These are phyloP conservation scores for Montipora sp. DNA, from an alignment of 64 coral and sea anemone species.

Conservation along the genomic window DNA sequence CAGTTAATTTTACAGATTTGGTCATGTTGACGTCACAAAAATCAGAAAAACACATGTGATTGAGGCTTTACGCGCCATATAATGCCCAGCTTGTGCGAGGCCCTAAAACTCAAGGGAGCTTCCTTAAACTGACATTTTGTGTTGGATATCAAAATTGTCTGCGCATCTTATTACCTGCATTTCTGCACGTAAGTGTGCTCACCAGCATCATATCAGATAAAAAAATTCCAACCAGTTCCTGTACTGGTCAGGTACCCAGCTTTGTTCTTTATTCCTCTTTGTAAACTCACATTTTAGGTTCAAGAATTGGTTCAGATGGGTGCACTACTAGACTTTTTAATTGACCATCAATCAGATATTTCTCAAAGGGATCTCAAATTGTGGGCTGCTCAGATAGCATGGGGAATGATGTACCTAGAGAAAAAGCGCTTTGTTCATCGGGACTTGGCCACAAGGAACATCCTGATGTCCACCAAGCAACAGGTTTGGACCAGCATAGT, in stretches of 20 bases:
- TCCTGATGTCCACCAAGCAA: slow-evolving; percentile 88
- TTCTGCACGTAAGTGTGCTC: too few species aligned
- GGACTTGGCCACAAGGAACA: slow-evolving; percentile 98
- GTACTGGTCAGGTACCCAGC: neutral
- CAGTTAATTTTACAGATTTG: too few species aligned
- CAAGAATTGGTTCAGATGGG: slow-evolving; percentile 97
- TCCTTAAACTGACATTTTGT: too few species aligned
- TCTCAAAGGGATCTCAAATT: slow-evolving; percentile 84
- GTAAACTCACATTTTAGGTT: slow-evolving; percentile 49
- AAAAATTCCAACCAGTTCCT: too few species aligned
- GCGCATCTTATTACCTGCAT: too few species aligned
- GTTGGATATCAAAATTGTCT: too few species aligned
- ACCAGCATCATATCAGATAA: too few species aligned
- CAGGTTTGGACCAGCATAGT: slow-evolving; percentile 54
- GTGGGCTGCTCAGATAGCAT: slow-evolving; percentile 99
- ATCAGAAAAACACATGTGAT: too few species aligned
- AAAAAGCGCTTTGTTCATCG: slow-evolving; percentile 97
- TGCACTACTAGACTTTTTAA: slow-evolving; percentile 92
- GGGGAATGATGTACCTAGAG: slow-evolving; percentile 99
- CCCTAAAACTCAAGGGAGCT: too few species aligned
- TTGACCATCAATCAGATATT: slow-evolving; percentile 85
- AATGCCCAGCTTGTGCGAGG: too few species aligned
- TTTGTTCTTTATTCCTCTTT: neutral
- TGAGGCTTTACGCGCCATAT: too few species aligned
- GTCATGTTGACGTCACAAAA: too few species aligned